Base-by-base conservation (phyloP, 1,140 invertebrate genomes). In the Drosophila murphyi region DNA sequence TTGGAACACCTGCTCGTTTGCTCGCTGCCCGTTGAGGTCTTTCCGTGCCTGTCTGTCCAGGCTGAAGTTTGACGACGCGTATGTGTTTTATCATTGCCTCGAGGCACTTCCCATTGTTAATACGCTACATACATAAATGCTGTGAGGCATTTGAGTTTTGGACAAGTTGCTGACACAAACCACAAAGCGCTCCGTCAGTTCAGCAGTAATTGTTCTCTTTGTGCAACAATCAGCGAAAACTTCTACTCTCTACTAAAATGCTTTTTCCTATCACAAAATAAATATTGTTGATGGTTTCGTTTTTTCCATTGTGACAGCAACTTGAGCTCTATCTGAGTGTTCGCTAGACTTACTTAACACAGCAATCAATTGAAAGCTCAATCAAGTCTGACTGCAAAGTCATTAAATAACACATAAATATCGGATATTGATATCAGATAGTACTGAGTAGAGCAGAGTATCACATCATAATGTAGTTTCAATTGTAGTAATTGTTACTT, bases 1-100 rank as follows among this genome's bases (percentile, higher is more conserved):
- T 83, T 79, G 80, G 76, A 88, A 88, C 82, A 87, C 82, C 82
- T 87, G 82, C 79, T 88, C 82, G 75, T 63, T 65, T 55, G 10
- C n/a, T 79, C 67, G 72, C 61, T 74, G 80, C 78, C 67, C 69
- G 74, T 75, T 75, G 52, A 80, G 72, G 57, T 72, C 80, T 76
- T 62, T 29, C 50, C 60, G 71, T 41, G 59, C 35, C 37, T 12
- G 7, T 41, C 72, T 59, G 72, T 45, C 59, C 69, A 65, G 82
- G 50, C 83, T 87, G 79, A 79, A 87, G 79, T 82, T 59, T 78
- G 68, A 72, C 63, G 82, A 52, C 50, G 50, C 72, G 67, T 76
- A 63, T 88, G 83, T 87, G 83, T 77, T 76, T 72, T 88, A 88
- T 88, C 82, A 88, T 32, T n/a, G 47, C 47, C 47, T 20, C 67